These are phyloP conservation scores for Drosophila willistoni DNA, from an alignment of 1,140 invertebrate species.

Conservation along the genomic window DNA sequence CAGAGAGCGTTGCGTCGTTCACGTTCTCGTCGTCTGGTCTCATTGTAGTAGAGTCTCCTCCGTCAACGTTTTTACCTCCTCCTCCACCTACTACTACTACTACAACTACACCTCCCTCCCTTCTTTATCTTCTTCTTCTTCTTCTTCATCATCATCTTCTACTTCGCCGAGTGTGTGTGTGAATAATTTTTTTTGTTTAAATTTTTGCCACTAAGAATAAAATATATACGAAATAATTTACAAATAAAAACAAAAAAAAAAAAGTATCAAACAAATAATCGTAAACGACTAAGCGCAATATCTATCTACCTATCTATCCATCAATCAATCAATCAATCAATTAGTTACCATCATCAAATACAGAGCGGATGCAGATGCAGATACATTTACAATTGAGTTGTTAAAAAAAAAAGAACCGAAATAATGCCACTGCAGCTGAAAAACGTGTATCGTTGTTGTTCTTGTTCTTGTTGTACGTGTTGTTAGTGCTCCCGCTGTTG, in stretches of 20 bases:
- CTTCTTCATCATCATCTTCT: too few species aligned
- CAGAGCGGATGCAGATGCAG: neutral
- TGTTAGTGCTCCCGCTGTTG: conserved; percentile 7
- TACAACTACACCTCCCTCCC: too few species aligned
- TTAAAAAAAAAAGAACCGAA: too few species aligned
- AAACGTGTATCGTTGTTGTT: conserved; percentile 6
- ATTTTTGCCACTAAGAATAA: neutral
- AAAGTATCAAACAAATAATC: too few species aligned
- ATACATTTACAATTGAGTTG: neutral
- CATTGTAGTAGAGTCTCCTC: conserved; percentile 22
- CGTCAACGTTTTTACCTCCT: conserved; percentile 12
- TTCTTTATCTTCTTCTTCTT: too few species aligned
- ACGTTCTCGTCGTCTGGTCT: conserved; percentile 23
- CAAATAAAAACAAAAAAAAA: too few species aligned
- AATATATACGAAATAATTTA: neutral
- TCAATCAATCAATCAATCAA: neutral
- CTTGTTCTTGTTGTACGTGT: conserved; percentile 25
- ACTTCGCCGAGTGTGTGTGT: conserved; percentile 11
- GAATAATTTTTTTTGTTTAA: neutral
- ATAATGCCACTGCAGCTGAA: conserved; percentile 20
- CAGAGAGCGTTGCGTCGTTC: conserved; percentile 11
- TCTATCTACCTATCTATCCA: neutral
- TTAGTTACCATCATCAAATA: conserved; percentile 1
- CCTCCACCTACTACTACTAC: neutral
- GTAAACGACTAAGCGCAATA: neutral